Conservation (phyloP, 2,888 invertebrate species). For the Hydroisotoma schaefferi region DNA sequence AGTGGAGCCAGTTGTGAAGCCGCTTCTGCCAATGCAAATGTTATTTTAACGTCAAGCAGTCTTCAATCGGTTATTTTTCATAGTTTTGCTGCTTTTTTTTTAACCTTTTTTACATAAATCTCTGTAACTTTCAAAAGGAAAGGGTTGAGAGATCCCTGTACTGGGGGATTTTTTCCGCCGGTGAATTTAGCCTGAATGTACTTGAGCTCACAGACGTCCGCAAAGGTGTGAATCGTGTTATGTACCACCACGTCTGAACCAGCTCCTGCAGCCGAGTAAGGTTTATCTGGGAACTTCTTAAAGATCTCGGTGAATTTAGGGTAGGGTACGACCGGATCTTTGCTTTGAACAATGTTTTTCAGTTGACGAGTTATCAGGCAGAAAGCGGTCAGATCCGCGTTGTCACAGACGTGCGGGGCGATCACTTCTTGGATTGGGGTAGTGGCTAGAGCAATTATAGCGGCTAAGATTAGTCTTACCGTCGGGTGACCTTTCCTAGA, state of each 20-base stretch:
- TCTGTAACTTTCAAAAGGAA: slow-evolving; percentile 19
- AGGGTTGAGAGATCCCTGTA: slow-evolving; percentile 15
- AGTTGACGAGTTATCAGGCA: slow-evolving; percentile 19
- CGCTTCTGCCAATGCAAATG: too few relatives aligned
- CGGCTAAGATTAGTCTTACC: not conserved
- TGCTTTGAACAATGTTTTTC: not conserved
- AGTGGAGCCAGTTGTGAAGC: slow-evolving; percentile 34
- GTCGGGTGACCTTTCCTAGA: too few relatives aligned
- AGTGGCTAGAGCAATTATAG: too few relatives aligned
- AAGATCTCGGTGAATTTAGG: slow-evolving; percentile 18
- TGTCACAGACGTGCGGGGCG: slow-evolving; percentile 11
- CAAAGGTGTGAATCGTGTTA: slow-evolving; percentile 16
- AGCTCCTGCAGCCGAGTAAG: slow-evolving; percentile 7
- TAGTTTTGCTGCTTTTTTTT: too few relatives aligned
- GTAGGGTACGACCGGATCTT: slow-evolving; percentile 2
- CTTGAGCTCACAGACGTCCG: slow-evolving; percentile 24
- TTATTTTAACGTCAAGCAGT: too few relatives aligned
- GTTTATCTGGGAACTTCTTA: not conserved
- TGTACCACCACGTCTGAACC: not conserved
- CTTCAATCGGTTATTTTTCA: too few relatives aligned
- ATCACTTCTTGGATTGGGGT: too few relatives aligned
- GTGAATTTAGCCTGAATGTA: slow-evolving; percentile 16
- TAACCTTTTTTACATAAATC: slow-evolving; percentile 13
- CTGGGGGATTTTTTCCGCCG: not conserved
- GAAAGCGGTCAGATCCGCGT: slow-evolving; percentile 18